These are phyloP conservation scores for Plagiodera versicolora DNA, from an alignment of 2,888 invertebrate genomes.

Conservation along the genomic window DNA sequence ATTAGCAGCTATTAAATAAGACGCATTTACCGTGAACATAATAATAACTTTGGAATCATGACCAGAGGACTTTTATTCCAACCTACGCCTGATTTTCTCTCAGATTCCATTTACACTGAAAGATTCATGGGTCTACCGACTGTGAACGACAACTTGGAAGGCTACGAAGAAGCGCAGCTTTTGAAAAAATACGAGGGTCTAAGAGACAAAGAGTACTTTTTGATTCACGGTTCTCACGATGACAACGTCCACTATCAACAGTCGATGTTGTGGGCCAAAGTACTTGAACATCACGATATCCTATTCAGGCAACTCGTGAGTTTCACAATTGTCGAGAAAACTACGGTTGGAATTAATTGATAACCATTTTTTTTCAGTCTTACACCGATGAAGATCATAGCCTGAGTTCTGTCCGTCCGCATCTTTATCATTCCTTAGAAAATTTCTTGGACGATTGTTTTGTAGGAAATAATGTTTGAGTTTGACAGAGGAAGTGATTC, in stretches of 20 bases:
- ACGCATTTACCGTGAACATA: neutral
- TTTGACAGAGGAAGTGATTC: neutral
- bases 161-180: slow-evolving; percentile 77
- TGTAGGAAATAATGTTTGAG: slow-evolving; percentile 11
- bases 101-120: slow-evolving; percentile 97
- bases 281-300: slow-evolving; percentile 82
- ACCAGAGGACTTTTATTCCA: neutral
- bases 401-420: slow-evolving; percentile 78
- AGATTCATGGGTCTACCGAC: slow-evolving; percentile 90
- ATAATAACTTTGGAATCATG: neutral
- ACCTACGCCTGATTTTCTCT: slow-evolving; percentile 20
- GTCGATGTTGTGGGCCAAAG: slow-evolving; percentile 86
- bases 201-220: slow-evolving; percentile 76
- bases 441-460: slow-evolving; percentile 74
- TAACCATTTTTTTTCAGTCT: slow-evolving; percentile 7
- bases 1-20: neutral
- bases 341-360: too few relatives aligned
- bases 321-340: neutral
- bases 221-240: slow-evolving; percentile 93
- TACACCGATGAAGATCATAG: slow-evolving; percentile 83
- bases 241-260: slow-evolving; percentile 99
- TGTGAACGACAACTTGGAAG: slow-evolving; percentile 67
- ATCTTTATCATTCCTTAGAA: slow-evolving; percentile 87
- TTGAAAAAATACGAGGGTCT: slow-evolving; percentile 64
- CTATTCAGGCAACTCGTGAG: slow-evolving; percentile 89